Evolutionary conservation across 1,140 invertebrate genomes (phyloP).

Genomic region (Drosophila seguyi): DNA sequence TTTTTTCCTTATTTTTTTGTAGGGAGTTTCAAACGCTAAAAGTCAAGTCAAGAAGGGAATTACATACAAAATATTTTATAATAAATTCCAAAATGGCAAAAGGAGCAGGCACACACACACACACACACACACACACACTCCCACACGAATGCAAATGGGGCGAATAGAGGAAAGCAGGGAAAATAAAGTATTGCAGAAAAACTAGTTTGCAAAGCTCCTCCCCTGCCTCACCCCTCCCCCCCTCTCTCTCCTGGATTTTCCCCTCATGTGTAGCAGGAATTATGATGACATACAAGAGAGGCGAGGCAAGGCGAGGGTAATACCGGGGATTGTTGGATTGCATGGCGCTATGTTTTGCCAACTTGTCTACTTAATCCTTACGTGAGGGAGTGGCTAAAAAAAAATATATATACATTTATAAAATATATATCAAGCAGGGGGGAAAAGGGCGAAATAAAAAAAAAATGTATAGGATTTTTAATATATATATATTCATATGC

Average conservation of each 20-base stretch:
- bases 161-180: constrained; percentile 6
- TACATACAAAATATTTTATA: constrained; percentile 70
- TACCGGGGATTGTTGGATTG: constrained; percentile 34
- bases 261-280: constrained; percentile 49
- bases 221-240: background rate
- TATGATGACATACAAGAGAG: constrained; percentile 41
- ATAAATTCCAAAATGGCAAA: constrained; percentile 60
- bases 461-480: constrained; percentile 31
- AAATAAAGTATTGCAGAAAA: constrained; percentile 41
- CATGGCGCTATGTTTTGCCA: constrained; percentile 63
- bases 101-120: constrained; percentile 12
- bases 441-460: background rate
- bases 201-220: constrained; percentile 43
- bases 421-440: constrained; percentile 10
- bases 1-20: background rate
- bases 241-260: constrained; percentile 16
- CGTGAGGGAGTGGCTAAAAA: constrained; percentile 53
- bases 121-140: constrained; percentile 24
- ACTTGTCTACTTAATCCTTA: constrained; percentile 76
- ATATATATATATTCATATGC: constrained; percentile 6
- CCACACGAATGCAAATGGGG: constrained; percentile 39
- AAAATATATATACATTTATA: constrained; percentile 3
- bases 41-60: constrained; percentile 56
- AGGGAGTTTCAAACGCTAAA: constrained; percentile 19
- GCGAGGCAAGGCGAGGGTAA: constrained; percentile 6